These are phyloP conservation scores for Rhyzopertha dominica DNA, from an alignment of 1,140 invertebrate genomes.

Conservation along the genomic window DNA sequence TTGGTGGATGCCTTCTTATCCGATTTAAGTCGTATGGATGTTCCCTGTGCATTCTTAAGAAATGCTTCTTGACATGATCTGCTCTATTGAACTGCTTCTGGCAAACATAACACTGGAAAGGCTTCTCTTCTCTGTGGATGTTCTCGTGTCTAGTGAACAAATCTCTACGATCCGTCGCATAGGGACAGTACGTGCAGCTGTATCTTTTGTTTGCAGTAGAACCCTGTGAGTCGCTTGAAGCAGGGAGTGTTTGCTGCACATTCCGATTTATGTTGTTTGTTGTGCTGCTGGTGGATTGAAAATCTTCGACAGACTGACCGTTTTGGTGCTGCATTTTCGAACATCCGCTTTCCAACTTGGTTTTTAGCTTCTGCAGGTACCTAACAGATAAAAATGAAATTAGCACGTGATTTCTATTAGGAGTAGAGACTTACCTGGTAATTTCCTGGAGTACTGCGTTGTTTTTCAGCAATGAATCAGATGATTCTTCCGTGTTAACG, in stretches of 20 bases:
- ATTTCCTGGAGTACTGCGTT: constrained; percentile 72
- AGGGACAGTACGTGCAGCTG: constrained; percentile 78
- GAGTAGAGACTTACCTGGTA: no score
- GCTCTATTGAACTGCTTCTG: constrained; percentile 88
- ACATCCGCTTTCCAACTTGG: constrained; percentile 51
- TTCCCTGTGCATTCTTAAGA: constrained; percentile 83
- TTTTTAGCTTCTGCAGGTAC: constrained; percentile 64
- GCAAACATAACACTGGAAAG: constrained; percentile 88
- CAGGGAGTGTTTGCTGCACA: no score
- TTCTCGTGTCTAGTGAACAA: constrained; percentile 94
- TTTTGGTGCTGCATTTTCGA: constrained; percentile 19
- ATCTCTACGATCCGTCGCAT: constrained; percentile 86
- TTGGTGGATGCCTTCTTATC: constrained; percentile 58
- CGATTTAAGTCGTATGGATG: constrained; percentile 79
- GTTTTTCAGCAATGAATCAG: constrained; percentile 56
- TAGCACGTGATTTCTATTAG: no score
- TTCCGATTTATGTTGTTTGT: constrained; percentile 17
- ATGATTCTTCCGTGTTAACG: constrained; percentile 56
- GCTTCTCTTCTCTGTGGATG: constrained; percentile 90
- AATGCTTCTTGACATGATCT: constrained; percentile 94
- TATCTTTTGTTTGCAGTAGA: constrained; percentile 61
- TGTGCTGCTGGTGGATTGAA: constrained; percentile 11
- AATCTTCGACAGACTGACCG: constrained; percentile 23
- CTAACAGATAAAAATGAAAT: no score
- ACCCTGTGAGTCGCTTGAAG: no score